Conservation (phyloP, 2,888 invertebrate genomes). For the Pyralis farinalis region DNA sequence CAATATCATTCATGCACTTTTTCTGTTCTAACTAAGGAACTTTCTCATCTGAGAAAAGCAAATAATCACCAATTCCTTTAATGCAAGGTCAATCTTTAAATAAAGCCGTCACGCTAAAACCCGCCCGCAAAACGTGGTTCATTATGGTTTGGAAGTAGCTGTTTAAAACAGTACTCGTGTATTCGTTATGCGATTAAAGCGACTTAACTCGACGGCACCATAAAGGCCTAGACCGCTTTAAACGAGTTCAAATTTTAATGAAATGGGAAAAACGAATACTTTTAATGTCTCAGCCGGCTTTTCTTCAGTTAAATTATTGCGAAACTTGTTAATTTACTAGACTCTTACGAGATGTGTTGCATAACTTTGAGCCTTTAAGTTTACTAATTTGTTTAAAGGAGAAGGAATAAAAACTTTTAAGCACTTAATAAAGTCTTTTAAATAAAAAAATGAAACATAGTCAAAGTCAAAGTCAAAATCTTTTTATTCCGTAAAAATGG, state of each 20-base stretch:
- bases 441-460: too few relatives aligned
- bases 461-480: too few relatives aligned
- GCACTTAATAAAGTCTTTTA: too few relatives aligned
- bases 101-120: neutral
- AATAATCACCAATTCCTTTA: too few relatives aligned
- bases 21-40: too few relatives aligned
- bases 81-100: neutral
- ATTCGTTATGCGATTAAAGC: conserved; percentile 55
- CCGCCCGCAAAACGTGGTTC: conserved; percentile 23
- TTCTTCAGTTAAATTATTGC: conserved; percentile 32
- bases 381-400: neutral
- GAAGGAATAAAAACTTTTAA: too few relatives aligned
- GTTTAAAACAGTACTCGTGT: conserved; percentile 46
- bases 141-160: conserved; percentile 29
- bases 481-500: too few relatives aligned
- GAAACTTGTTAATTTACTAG: conserved; percentile 16
- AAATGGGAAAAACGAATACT: conserved; percentile 51
- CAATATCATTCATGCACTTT: too few relatives aligned
- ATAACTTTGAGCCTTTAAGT: conserved; percentile 20
- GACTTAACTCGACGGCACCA: conserved; percentile 45
- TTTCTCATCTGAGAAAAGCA: too few relatives aligned
- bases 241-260: conserved; percentile 58
- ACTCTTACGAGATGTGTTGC: conserved; percentile 21
- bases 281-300: conserved; percentile 52
- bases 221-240: conserved; percentile 52